A percentile compares a stretch with the other conserved stretches of the same genome.
phyloP scores from a whole-genome alignment of 2,888 invertebrate genomes.

The Drosophila niveifrons region DNA sequence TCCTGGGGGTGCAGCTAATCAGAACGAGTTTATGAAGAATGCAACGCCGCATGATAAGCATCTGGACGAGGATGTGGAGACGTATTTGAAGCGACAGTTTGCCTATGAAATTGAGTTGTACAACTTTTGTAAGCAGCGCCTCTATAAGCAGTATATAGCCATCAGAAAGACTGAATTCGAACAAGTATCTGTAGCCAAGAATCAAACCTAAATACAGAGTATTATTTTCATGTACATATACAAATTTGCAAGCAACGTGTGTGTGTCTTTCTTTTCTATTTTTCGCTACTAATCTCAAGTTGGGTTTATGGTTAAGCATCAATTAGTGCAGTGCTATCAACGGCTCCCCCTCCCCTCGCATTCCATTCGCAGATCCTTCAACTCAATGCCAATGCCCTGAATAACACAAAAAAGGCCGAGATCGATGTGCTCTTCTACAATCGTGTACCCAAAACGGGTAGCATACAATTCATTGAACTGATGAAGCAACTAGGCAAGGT shows the following conservation, averaged over 20 bases:
- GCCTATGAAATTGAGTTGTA: slow-evolving; percentile 89
- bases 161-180: slow-evolving; percentile 52
- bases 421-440: slow-evolving; percentile 89
- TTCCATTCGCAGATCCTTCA: slow-evolving; percentile 85
- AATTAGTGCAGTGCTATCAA: slow-evolving; percentile 7
- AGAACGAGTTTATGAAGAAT: slow-evolving; percentile 61
- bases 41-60: slow-evolving; percentile 65
- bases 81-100: slow-evolving; percentile 92
- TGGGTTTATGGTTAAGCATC: slow-evolving; percentile 30
- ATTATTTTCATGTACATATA: neutral
- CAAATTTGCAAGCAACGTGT: neutral
- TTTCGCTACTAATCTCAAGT: slow-evolving; percentile 63
- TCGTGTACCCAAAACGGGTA: slow-evolving; percentile 84
- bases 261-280: slow-evolving; percentile 43
- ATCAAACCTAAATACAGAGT: slow-evolving; percentile 15
- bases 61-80: slow-evolving; percentile 88
- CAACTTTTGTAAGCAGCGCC: slow-evolving; percentile 81
- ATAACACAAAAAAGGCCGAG: slow-evolving; percentile 92
- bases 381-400: slow-evolving; percentile 89
- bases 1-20: slow-evolving; percentile 31
- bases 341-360: slow-evolving; percentile 7
- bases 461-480: slow-evolving; percentile 78
- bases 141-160: slow-evolving; percentile 81
- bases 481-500: slow-evolving; percentile 77
- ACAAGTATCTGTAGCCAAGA: neutral